Percentiles rank a stretch among this genome's conserved stretches.
Conservation (phyloP, 2,113 vertebrate genomes). For the Siphamia tubifer region DNA sequence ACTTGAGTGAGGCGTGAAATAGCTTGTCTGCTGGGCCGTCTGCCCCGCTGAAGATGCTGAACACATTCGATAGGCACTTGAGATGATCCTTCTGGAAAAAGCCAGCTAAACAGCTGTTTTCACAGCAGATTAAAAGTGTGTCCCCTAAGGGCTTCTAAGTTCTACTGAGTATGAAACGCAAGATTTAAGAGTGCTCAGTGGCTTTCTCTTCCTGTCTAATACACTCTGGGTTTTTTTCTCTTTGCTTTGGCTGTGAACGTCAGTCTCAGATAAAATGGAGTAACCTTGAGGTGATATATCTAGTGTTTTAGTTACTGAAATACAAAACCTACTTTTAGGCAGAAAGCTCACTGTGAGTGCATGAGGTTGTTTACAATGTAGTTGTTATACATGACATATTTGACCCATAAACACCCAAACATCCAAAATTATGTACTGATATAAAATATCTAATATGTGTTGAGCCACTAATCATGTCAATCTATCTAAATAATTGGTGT, state of each 20-base stretch:
- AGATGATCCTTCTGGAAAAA: constrained; percentile 51
- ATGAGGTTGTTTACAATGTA: background rate
- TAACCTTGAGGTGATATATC: constrained; percentile 33
- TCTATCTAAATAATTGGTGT: too few relatives aligned
- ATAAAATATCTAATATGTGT: too few relatives aligned
- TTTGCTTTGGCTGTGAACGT: background rate
- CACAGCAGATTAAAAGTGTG: constrained; percentile 43
- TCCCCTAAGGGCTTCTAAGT: constrained; percentile 57
- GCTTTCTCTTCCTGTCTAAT: constrained; percentile 18
- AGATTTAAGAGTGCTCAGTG: constrained; percentile 25
- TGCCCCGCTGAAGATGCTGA: constrained; percentile 13
- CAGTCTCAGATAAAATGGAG: constrained; percentile 22
- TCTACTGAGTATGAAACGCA: constrained; percentile 39
- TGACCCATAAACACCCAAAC: too few relatives aligned
- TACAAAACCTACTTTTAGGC: background rate
- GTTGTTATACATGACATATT: too few relatives aligned
- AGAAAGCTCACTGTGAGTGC: background rate
- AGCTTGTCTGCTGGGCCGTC: background rate
- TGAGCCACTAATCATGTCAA: too few relatives aligned
- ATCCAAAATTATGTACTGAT: too few relatives aligned
- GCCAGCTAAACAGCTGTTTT: constrained; percentile 62
- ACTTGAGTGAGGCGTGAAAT: constrained; percentile 40
- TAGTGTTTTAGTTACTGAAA: background rate
- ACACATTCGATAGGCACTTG: constrained; percentile 32
- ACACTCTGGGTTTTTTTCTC: constrained; percentile 10